Conservation (phyloP, 2,888 invertebrate genomes). For the Troglohyphantes excavatus region DNA sequence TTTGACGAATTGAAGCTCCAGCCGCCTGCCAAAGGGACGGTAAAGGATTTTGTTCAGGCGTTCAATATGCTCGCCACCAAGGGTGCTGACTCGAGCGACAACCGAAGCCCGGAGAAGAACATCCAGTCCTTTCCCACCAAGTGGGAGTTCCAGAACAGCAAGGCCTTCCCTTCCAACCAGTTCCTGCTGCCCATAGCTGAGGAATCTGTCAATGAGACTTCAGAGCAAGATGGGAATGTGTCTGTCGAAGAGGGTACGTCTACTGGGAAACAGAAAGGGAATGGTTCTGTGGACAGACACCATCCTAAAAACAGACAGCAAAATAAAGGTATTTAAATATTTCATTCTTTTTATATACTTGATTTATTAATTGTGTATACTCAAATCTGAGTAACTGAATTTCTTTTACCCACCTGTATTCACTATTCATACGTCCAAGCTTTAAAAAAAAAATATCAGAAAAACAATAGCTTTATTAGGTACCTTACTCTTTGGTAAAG, state of each 20-base stretch:
- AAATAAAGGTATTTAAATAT: not conserved
- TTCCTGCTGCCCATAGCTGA: conserved; percentile 64
- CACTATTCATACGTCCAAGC: no score
- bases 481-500: no score
- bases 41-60: conserved; percentile 72
- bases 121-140: conserved; percentile 69
- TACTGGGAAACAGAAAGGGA: not conserved
- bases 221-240: conserved; percentile 58
- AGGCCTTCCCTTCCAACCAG: conserved; percentile 35
- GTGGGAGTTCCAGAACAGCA: conserved; percentile 68
- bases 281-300: not conserved
- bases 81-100: not conserved
- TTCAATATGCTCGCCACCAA: conserved; percentile 71
- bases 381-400: no score
- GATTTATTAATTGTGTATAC: no score
- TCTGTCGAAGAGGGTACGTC: not conserved
- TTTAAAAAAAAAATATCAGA: no score
- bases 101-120: not conserved
- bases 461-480: no score
- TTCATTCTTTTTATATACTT: no score
- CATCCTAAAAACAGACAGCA: not conserved
- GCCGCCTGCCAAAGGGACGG: conserved; percentile 61
- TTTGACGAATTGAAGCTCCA: conserved; percentile 68
- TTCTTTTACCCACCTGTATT: no score
- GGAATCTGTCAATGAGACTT: conserved; percentile 61